A percentile compares a stretch with the other conserved stretches of the same genome.
Conservation (phyloP, 2,888 invertebrate species). For the Colletes collaris region DNA sequence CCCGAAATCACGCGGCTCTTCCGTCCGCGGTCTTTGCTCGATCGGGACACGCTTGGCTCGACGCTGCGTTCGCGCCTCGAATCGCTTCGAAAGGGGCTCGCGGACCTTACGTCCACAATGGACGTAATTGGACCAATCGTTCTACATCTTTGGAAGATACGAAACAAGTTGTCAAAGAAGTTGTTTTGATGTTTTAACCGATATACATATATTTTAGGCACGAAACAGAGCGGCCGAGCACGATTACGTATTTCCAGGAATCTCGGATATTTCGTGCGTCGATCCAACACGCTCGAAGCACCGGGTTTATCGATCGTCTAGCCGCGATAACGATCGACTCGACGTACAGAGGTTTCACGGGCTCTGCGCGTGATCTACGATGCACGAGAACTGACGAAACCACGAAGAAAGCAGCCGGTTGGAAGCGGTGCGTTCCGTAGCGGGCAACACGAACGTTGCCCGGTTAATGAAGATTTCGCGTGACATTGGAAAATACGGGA, state of each 20-base stretch:
- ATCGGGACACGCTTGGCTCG: slow-evolving; percentile 10
- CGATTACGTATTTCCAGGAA: slow-evolving; percentile 5
- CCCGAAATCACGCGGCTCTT: slow-evolving; percentile 9
- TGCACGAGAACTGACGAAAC: slow-evolving; percentile 38
- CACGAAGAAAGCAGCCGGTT: background rate
- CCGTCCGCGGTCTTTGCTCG: slow-evolving; percentile 1
- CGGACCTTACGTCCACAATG: no score
- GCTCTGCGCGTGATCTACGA: slow-evolving; percentile 4
- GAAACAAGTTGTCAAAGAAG: no score
- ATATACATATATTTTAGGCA: no score
- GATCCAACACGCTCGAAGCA: slow-evolving; percentile 6
- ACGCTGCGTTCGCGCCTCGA: background rate
- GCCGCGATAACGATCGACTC: slow-evolving; percentile 21
- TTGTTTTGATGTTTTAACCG: no score
- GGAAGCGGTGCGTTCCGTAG: slow-evolving; percentile 11
- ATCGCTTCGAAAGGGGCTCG: no score
- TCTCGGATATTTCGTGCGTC: slow-evolving; percentile 3
- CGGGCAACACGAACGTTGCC: slow-evolving; percentile 31
- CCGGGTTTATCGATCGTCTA: slow-evolving; percentile 9
- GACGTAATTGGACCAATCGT: no score
- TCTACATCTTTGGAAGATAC: no score
- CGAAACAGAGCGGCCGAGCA: background rate
- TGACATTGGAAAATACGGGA: slow-evolving; percentile 50
- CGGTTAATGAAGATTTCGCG: slow-evolving; percentile 60
- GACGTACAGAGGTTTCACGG: background rate